Conservation (phyloP, 2,113 vertebrate species). For the Nothobranchius furzeri region DNA sequence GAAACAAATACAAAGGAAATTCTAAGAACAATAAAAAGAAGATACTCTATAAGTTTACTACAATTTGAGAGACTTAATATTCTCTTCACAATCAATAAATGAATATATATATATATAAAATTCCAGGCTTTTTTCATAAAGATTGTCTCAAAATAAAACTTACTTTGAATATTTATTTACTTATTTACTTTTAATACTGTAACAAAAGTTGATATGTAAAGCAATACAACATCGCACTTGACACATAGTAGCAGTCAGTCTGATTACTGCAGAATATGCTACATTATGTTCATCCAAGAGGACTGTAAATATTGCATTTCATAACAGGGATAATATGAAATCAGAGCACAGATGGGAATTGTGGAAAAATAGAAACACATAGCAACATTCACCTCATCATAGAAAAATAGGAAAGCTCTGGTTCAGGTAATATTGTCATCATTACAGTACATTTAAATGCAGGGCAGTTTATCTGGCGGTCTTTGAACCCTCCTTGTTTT, state of each 20-base stretch:
- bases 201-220: slow-evolving; percentile 45
- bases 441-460: slow-evolving; percentile 48
- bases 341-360: slow-evolving; percentile 26
- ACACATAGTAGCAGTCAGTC: slow-evolving; percentile 70
- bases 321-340: slow-evolving; percentile 36
- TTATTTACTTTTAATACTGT: slow-evolving; percentile 42
- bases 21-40: not conserved
- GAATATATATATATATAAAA: not conserved
- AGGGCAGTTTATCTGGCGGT: slow-evolving; percentile 15
- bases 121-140: slow-evolving; percentile 6
- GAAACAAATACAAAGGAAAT: not conserved
- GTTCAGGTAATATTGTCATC: slow-evolving; percentile 24
- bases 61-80: slow-evolving; percentile 2
- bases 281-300: slow-evolving; percentile 75
- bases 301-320: slow-evolving; percentile 75
- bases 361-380: slow-evolving; percentile 54
- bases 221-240: slow-evolving; percentile 69
- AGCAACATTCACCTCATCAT: slow-evolving; percentile 55
- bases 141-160: slow-evolving; percentile 36
- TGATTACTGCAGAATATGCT: slow-evolving; percentile 64
- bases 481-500: not conserved
- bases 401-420: slow-evolving; percentile 69
- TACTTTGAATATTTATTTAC: slow-evolving; percentile 17
- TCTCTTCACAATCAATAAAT: slow-evolving; percentile 9
- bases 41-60: not conserved